Conservation (phyloP, 2,888 invertebrate species). For the Ornithoptera priamus region DNA sequence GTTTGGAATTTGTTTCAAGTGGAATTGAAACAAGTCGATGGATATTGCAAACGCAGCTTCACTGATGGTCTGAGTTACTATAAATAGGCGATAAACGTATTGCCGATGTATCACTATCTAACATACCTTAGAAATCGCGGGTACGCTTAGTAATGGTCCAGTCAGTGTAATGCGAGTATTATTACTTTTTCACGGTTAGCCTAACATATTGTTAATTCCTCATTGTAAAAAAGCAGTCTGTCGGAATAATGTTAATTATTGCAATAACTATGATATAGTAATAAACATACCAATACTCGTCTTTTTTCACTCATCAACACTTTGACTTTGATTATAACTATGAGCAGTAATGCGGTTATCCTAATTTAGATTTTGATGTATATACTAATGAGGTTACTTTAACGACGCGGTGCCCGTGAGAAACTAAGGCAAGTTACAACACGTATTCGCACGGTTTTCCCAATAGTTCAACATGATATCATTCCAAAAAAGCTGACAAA, state of each 20-base stretch:
- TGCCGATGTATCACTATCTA: background rate
- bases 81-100: background rate
- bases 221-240: constrained; percentile 18
- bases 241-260: constrained; percentile 21
- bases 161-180: background rate
- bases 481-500: background rate
- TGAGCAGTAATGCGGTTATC: constrained; percentile 7
- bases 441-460: constrained; percentile 10
- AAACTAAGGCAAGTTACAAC: constrained; percentile 23
- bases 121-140: background rate
- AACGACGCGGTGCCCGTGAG: constrained; percentile 21
- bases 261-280: constrained; percentile 13
- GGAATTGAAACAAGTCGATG: background rate
- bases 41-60: background rate
- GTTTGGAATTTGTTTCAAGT: background rate
- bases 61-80: background rate
- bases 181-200: constrained; percentile 8
- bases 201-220: constrained; percentile 19
- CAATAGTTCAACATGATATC: background rate
- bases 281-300: constrained; percentile 11
- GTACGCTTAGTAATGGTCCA: constrained; percentile 4
- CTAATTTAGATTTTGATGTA: constrained; percentile 4
- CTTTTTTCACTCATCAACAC: constrained; percentile 12
- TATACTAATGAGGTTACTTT: constrained; percentile 21
- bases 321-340: constrained; percentile 10